Evolutionary conservation across 2,113 vertebrate genomes (phyloP).

Genomic region (Oreocharis arfaki): DNA sequence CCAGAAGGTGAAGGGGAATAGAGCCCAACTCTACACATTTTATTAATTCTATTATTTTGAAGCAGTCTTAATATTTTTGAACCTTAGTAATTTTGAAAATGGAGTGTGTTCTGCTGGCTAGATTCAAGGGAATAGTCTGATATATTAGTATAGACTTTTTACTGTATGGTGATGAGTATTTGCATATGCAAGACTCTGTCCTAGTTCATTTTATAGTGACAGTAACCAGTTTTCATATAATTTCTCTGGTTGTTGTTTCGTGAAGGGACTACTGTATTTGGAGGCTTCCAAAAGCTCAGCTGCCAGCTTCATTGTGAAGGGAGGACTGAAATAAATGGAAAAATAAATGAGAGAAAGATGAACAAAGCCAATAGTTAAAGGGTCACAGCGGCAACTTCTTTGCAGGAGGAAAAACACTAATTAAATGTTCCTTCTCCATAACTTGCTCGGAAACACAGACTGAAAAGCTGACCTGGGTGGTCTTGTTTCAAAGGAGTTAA

Average conservation of each 20-base stretch:
- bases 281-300: neutral
- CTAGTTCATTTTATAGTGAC: neutral
- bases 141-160: neutral
- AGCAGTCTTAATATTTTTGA: neutral
- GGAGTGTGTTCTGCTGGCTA: neutral
- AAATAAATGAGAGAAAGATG: constrained; percentile 23
- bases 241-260: neutral
- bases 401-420: neutral
- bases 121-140: neutral
- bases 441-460: constrained; percentile 11
- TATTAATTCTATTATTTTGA: neutral
- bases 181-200: neutral
- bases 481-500: neutral
- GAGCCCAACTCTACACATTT: neutral
- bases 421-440: constrained; percentile 2
- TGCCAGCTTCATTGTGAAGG: neutral
- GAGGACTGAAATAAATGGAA: constrained; percentile 9
- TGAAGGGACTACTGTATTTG: neutral
- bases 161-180: neutral
- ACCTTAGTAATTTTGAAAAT: neutral
- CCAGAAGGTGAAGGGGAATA: neutral
- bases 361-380: neutral
- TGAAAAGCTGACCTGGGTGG: constrained; percentile 45
- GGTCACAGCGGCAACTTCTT: neutral
- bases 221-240: neutral